Evolutionary conservation across 1,140 invertebrate genomes (phyloP).

Genomic region (Heterodera schachtii): DNA sequence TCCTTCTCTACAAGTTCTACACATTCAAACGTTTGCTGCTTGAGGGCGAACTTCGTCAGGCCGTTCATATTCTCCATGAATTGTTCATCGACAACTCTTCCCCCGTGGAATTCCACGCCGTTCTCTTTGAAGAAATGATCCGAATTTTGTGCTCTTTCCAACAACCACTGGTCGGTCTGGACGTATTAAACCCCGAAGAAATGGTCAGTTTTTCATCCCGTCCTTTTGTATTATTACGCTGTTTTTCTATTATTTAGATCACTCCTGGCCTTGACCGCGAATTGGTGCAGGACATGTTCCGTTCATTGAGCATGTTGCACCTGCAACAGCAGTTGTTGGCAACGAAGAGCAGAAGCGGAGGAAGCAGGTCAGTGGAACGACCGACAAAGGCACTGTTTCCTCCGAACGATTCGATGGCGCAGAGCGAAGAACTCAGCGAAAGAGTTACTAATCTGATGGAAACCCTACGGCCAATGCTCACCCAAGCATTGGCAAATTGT

Average conservation of each 20-base stretch:
- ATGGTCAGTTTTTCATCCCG: neutral
- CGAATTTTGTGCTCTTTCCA: constrained; percentile 19
- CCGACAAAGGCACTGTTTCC: neutral
- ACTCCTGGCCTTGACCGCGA: constrained; percentile 14
- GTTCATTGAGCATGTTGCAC: constrained; percentile 23
- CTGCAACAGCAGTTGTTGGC: constrained; percentile 19
- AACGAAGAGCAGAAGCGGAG: neutral
- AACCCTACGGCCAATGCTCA: constrained; percentile 24
- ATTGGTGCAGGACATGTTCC: constrained; percentile 25
- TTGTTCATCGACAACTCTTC: constrained; percentile 38
- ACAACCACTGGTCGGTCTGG: constrained; percentile 21
- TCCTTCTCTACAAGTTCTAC: constrained; percentile 35
- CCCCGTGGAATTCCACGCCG: constrained; percentile 26
- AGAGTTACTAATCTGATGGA: constrained; percentile 16
- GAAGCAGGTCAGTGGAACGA: neutral
- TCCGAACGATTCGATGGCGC: neutral
- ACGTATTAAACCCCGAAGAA: neutral
- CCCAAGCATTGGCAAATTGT: constrained; percentile 17
- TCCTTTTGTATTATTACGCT: neutral
- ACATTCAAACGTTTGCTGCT: constrained; percentile 22
- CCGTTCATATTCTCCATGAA: constrained; percentile 23
- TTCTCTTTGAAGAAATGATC: constrained; percentile 15
- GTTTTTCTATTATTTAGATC: constrained; percentile 11
- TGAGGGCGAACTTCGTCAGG: constrained; percentile 27
- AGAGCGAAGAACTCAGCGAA: constrained; percentile 13